phyloP scores from a whole-genome alignment of 2,888 invertebrate species.

The Pherbina coryleti region DNA sequence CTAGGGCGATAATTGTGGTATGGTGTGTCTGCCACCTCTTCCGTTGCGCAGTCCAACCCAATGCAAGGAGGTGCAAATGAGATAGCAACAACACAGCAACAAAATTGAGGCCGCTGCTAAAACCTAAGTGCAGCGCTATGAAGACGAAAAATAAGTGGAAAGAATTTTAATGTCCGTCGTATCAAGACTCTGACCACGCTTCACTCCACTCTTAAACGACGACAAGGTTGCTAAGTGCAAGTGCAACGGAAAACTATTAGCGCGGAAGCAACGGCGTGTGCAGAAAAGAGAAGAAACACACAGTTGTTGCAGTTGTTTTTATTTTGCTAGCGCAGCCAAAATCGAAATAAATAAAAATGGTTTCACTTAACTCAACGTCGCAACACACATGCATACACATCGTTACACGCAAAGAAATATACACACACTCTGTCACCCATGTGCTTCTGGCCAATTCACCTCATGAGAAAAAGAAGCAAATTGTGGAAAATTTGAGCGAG shows the following conservation, averaged over 20 bases:
- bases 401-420: neutral
- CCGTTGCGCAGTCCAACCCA: no score
- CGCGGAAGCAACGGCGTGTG: conserved; percentile 56
- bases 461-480: conserved; percentile 5
- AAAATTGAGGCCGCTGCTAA: neutral
- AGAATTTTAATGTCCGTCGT: neutral
- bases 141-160: neutral
- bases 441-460: neutral
- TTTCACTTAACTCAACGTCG: conserved; percentile 58
- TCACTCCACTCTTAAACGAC: neutral
- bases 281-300: conserved; percentile 48
- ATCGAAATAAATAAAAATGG: conserved; percentile 55
- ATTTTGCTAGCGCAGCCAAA: neutral
- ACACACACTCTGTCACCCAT: neutral
- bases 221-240: conserved; percentile 45
- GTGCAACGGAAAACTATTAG: conserved; percentile 62
- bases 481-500: conserved; percentile 24
- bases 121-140: neutral
- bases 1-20: no score
- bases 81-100: neutral
- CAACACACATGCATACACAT: conserved; percentile 16
- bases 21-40: no score
- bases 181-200: neutral
- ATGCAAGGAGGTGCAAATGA: neutral
- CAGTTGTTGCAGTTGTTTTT: no score